Base-by-base conservation (phyloP, 2,113 vertebrate genomes). In the Tauraco erythrolophus region DNA sequence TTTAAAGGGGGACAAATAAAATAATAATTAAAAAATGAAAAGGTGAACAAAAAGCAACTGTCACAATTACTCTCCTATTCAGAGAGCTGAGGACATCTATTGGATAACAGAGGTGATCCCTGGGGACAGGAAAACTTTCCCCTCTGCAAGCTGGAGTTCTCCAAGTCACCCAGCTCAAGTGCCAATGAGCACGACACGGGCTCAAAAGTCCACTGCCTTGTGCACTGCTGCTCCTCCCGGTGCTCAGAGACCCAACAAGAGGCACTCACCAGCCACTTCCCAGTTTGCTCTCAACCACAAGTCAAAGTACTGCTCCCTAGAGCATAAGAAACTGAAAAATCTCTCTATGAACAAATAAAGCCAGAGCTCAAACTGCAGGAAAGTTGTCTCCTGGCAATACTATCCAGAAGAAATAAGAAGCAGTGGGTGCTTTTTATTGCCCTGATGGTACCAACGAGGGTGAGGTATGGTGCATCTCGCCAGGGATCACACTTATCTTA, bases 1-100 rank as follows among this genome's bases (percentile, higher is more conserved):
- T 99, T 95, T 35, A 58, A 58, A 33, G 79, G n/a, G 10, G 60
- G 27, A 16, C 50, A 82, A 88, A 85, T 4, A 85, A 66, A 75
- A 50, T 3, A 41, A 5, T 43, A 19, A 51, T 14, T 27, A 11
- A 28, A 17, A 57, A 43, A 14, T 21, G 24, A 41, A 74, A 88
- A 88, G 7, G 14, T 68, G 51, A 71, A 71, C 10, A 33, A 61
- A 91, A 84, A 89, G 35, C 37, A 89, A 51, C 51, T 43, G 37
- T 84, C 23, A 74, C 56, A 86, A 75, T 68, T 66, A 70, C 18
- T 48, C 7, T 35, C 18, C 33, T 60, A 23, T 12, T 83, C 51
- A 85, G 56, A 93, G 35, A 37, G 27, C 68, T 70, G 50, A 91
- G 45, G 69, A 91, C 14, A 48, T n/a, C 35, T 75, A 2, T 4